These are phyloP conservation scores for Neoaliturus tenellus DNA, from an alignment of 2,888 invertebrate species.

Conservation along the genomic window DNA sequence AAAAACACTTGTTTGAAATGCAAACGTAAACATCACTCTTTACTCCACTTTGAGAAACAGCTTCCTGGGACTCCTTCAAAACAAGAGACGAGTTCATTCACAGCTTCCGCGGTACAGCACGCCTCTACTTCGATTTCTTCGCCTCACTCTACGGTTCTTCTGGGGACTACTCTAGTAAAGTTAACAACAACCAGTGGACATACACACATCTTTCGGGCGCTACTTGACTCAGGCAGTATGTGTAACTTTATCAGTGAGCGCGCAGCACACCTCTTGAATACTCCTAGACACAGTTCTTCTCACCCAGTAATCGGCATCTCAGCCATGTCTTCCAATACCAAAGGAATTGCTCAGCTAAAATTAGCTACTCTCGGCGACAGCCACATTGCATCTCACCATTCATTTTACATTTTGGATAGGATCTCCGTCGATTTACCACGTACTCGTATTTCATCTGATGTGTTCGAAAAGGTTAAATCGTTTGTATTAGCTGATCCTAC, in stretches of 20 bases:
- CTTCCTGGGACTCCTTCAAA: neutral
- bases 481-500: neutral
- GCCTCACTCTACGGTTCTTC: neutral
- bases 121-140: neutral
- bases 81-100: too few relatives aligned
- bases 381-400: neutral
- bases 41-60: neutral
- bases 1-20: neutral
- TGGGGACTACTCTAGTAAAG: neutral
- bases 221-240: neutral
- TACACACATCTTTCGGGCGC: neutral
- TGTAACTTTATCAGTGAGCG: neutral
- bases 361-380: neutral
- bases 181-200: neutral
- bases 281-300: neutral
- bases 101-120: neutral
- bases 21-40: neutral
- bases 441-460: neutral
- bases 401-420: slow-evolving; percentile 10
- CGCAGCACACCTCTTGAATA: neutral
- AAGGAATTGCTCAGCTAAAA: neutral
- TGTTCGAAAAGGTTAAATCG: neutral
- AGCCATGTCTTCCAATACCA: neutral
- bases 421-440: slow-evolving; percentile 2
- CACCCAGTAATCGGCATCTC: neutral